Evolutionary conservation across 2,888 invertebrate genomes (phyloP), one percentile per base, ranked within the genome.

Genomic region (Temnothorax unifasciatus): DNA sequence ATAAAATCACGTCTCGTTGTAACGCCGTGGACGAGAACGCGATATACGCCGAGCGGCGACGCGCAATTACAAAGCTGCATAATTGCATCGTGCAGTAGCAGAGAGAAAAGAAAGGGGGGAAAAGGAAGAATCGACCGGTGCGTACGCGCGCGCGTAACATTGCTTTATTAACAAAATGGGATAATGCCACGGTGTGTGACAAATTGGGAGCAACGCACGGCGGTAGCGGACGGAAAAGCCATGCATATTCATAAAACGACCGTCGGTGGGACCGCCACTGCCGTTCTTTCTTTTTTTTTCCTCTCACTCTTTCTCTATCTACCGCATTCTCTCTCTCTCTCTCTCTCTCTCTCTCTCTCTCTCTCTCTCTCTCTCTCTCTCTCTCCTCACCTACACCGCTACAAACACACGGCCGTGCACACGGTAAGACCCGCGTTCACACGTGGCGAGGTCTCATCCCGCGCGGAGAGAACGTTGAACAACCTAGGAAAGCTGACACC

Each of bases 181-280:
- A 94, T 94, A 93, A 94, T 94, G 93, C 93, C 93, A 93, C 92
- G 94, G 93, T 94, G 94, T 94, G 94, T 94, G 94, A 94, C 94
- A 94, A 94, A 94, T 94, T 94, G 94, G 93, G 93, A 94, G 93
- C 94, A 94, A 94, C 92, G 93, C 90, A 92, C 94, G 93, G 86
- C 88, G 63, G 61, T 47, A 79, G 52, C 86, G 89, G 86, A 82
- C 89, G 91, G 92, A 93, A 93, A 94, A 93, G 86, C 89, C 91
- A 93, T 94, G 93, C 92, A 94, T 94, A 94, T 94, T 93, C 93
- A 94, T 93, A 91, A 90, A 90, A 89, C 85, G 85, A 85, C 85
- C 41, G 75, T 74, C 82, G 87, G 84, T 87, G 86, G 87, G 84
- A 87, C 86, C 82, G 50, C 41, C 64, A 52, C 41, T 61, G 44